Evolutionary conservation across 2,888 invertebrate genomes (phyloP).

Genomic region (Pachliopta kotzebuea): DNA sequence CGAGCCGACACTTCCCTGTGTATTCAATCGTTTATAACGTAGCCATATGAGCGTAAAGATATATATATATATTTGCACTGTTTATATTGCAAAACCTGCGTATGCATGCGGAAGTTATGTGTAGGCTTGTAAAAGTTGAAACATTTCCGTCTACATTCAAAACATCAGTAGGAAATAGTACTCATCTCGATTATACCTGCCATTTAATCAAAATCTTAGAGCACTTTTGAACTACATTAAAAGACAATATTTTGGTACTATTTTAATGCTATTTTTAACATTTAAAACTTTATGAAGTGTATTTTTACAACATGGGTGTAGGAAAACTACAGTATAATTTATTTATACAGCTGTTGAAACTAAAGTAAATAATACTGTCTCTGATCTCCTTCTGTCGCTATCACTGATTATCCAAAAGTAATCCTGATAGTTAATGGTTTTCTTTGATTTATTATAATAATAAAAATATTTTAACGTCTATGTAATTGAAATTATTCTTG

Average conservation of each 20-base stretch:
- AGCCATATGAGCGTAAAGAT: constrained; percentile 47
- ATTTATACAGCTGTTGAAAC: too few relatives aligned
- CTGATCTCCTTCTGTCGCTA: too few relatives aligned
- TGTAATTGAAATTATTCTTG: too few relatives aligned
- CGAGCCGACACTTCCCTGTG: constrained; percentile 71
- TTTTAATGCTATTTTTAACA: neutral
- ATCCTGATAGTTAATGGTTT: too few relatives aligned
- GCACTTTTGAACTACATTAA: too few relatives aligned
- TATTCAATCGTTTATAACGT: constrained; percentile 64
- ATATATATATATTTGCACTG: constrained; percentile 32
- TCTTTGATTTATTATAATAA: too few relatives aligned
- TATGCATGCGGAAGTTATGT: constrained; percentile 18
- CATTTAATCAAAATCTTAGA: neutral
- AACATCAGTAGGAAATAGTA: neutral
- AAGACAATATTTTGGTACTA: neutral
- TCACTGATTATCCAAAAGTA: too few relatives aligned
- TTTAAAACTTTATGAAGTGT: too few relatives aligned
- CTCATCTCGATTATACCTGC: neutral
- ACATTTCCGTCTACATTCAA: neutral
- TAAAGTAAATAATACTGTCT: too few relatives aligned
- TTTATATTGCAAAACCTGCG: constrained; percentile 18
- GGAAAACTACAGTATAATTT: too few relatives aligned
- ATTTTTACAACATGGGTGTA: too few relatives aligned
- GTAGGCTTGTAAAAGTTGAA: constrained; percentile 13
- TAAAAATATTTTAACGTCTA: too few relatives aligned